Evolutionary conservation across 2,797 vertebrate genomes (phyloP).

Genomic region (Octomys mimax): DNA sequence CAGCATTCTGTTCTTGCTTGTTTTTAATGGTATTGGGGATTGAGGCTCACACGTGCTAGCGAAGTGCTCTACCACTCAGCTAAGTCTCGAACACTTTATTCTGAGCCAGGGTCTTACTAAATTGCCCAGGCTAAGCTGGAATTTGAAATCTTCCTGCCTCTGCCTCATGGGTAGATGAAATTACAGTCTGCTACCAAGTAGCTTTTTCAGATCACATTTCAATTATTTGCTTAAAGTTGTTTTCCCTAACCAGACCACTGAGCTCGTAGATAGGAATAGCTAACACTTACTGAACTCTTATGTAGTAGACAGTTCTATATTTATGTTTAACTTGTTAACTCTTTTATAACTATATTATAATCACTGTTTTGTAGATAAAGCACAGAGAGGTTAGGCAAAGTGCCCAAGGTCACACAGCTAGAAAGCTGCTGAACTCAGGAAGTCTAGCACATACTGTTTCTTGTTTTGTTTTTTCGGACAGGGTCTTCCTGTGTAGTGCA

Average conservation of each 20-base stretch:
- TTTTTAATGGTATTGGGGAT: not conserved
- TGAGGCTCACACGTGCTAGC: not conserved
- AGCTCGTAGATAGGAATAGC: slow-evolving; percentile 37
- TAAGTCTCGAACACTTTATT: not conserved
- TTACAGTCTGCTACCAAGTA: not conserved
- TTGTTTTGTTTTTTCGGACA: not conserved
- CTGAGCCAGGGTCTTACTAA: not conserved
- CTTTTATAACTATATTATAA: not conserved
- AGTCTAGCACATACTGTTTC: not conserved
- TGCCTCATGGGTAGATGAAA: not conserved
- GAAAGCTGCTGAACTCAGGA: slow-evolving; percentile 37
- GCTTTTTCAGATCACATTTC: slow-evolving; percentile 25
- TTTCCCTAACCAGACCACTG: not conserved
- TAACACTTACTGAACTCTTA: slow-evolving; percentile 37
- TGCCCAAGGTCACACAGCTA: slow-evolving; percentile 30
- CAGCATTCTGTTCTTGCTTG: not conserved
- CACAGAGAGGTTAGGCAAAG: slow-evolving; percentile 46
- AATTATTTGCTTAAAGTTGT: slow-evolving; percentile 19
- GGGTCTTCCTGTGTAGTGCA: not conserved
- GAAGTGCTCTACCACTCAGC: not conserved
- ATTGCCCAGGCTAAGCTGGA: not conserved
- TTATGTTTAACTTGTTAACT: slow-evolving; percentile 29
- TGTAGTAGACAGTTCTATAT: slow-evolving; percentile 15
- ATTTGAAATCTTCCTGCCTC: not conserved
- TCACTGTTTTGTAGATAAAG: not conserved